Percentiles rank a stretch among this genome's conserved stretches.
Conservation (phyloP, 2,797 vertebrate species). For the Melopsittacus undulatus region DNA sequence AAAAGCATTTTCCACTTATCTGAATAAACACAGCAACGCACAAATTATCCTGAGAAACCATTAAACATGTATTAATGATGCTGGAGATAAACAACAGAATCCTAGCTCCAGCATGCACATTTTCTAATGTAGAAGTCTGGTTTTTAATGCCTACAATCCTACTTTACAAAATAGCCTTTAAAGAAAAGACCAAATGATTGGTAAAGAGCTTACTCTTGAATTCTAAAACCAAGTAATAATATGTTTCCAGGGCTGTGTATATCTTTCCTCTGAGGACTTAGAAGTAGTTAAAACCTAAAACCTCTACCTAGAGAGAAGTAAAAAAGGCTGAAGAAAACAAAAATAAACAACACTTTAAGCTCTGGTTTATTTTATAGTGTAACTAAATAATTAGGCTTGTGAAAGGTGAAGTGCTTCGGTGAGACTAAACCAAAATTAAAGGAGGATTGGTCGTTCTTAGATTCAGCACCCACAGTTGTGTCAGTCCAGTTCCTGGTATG, state of each 20-base stretch:
- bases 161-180: not conserved
- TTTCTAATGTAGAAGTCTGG: not conserved
- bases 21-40: conserved; percentile 10
- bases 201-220: not conserved
- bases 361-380: not conserved
- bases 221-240: not conserved
- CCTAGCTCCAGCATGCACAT: not conserved
- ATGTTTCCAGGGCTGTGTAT: not conserved
- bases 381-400: not conserved
- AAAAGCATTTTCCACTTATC: conserved; percentile 26
- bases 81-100: conserved; percentile 6
- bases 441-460: not conserved
- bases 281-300: not conserved
- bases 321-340: not conserved
- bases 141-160: not conserved
- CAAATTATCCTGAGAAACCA: conserved; percentile 7
- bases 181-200: not conserved
- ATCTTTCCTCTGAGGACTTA: not conserved
- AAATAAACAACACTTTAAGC: not conserved
- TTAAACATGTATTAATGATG: conserved; percentile 34
- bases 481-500: not conserved
- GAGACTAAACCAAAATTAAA: not conserved
- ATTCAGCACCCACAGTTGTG: not conserved
- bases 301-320: not conserved
- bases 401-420: not conserved